Conservation (phyloP, 1,140 invertebrate genomes). For the Polypedilum vanderplanki region DNA sequence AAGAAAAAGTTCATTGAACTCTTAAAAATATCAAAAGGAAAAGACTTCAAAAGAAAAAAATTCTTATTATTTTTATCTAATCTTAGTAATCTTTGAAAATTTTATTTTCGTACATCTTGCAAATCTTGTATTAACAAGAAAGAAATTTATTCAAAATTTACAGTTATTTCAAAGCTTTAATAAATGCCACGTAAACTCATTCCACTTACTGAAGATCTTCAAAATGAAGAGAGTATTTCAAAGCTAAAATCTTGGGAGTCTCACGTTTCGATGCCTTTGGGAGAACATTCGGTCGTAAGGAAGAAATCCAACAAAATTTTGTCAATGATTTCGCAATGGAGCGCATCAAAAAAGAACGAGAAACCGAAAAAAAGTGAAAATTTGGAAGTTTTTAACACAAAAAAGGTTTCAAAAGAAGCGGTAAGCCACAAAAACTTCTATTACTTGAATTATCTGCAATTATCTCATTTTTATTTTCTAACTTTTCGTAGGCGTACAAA, state of each 20-base stretch:
- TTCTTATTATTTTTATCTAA: too few species aligned
- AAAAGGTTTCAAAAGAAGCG: background rate
- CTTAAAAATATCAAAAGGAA: background rate
- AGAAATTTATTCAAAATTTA: too few species aligned
- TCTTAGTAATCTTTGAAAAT: too few species aligned
- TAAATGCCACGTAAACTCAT: conserved; percentile 8
- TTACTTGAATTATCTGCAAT: background rate
- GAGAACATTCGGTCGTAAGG: background rate
- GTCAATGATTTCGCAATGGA: background rate
- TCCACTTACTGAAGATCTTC: background rate
- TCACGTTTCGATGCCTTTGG: background rate
- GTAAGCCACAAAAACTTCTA: background rate
- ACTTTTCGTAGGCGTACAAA: background rate
- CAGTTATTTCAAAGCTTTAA: too few species aligned
- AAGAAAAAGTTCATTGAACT: too few species aligned
- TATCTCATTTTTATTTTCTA: background rate
- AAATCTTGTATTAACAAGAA: too few species aligned
- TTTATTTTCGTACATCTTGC: too few species aligned
- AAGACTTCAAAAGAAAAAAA: background rate
- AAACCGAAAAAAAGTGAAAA: background rate
- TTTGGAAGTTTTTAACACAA: background rate
- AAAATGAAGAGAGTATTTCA: background rate
- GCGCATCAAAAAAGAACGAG: background rate
- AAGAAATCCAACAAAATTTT: background rate
- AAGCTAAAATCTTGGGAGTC: background rate